These are phyloP conservation scores for Antitype chi DNA, from an alignment of 2,888 invertebrate species.

Conservation along the genomic window DNA sequence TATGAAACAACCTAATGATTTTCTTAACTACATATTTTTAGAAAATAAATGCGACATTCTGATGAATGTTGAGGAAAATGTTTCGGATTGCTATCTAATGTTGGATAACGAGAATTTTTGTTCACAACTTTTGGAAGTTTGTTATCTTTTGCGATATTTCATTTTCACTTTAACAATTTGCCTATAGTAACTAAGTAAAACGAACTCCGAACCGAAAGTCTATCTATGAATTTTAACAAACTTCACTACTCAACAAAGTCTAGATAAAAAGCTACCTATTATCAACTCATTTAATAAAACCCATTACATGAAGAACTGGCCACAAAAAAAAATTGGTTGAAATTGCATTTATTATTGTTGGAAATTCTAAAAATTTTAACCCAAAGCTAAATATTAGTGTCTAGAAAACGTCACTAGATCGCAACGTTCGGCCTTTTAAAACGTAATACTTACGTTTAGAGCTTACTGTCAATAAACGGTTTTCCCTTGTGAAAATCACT, in stretches of 20 bases:
- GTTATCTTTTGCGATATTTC: constrained; percentile 24
- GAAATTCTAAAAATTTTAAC: too few species aligned
- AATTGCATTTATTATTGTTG: too few species aligned
- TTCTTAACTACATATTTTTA: constrained; percentile 62
- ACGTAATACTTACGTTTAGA: too few species aligned
- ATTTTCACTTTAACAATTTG: constrained; percentile 30
- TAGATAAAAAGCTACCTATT: too few species aligned
- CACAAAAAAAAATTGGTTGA: too few species aligned
- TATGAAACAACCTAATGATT: constrained; percentile 75
- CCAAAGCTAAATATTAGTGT: too few species aligned
- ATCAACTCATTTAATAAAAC: too few species aligned
- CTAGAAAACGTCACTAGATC: too few species aligned
- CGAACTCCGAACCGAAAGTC: neutral
- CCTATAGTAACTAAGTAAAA: constrained; percentile 27
- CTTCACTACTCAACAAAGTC: constrained; percentile 7
- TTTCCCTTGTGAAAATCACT: too few species aligned
- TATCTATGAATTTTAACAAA: constrained; percentile 33
- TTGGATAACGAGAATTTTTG: constrained; percentile 41
- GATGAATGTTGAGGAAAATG: constrained; percentile 50
- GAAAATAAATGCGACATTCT: constrained; percentile 52
- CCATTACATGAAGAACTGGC: too few species aligned
- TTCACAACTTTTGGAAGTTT: constrained; percentile 24
- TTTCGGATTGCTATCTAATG: constrained; percentile 42
- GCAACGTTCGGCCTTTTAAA: too few species aligned
- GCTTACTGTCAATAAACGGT: too few species aligned